phyloP scores from a whole-genome alignment of 2,113 vertebrate species.

The Smithornis capensis region DNA sequence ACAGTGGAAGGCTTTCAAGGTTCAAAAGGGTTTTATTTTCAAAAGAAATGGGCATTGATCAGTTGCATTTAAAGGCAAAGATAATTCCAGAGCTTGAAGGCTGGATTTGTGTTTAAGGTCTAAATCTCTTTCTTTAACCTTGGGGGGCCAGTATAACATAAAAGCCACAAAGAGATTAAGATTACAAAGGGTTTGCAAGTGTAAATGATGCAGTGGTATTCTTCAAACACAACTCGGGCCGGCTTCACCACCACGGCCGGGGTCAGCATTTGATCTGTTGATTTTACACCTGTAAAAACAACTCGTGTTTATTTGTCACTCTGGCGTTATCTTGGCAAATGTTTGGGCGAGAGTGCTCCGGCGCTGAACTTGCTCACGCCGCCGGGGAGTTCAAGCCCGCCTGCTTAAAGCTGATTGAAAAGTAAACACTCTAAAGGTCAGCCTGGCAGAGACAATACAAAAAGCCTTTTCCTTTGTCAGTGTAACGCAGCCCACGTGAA shows the following conservation, averaged over 20 bases:
- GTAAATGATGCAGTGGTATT: conserved; percentile 79
- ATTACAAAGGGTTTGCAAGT: conserved; percentile 82
- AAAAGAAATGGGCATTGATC: conserved; percentile 93
- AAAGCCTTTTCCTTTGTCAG: conserved; percentile 48
- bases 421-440: conserved; percentile 76
- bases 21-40: conserved; percentile 99
- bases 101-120: conserved; percentile 89
- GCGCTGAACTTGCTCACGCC: conserved; percentile 56
- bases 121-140: conserved; percentile 87
- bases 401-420: conserved; percentile 61
- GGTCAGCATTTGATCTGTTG: conserved; percentile 78
- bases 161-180: conserved; percentile 85
- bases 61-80: conserved; percentile 86
- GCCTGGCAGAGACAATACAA: conserved; percentile 33
- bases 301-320: conserved; percentile 77
- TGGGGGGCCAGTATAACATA: conserved; percentile 80
- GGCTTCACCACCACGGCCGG: conserved; percentile 62
- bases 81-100: conserved; percentile 86
- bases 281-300: conserved; percentile 85
- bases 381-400: conserved; percentile 45
- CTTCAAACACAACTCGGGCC: conserved; percentile 73
- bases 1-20: conserved; percentile 89
- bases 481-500: conserved; percentile 1
- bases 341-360: conserved; percentile 51
- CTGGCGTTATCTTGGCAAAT: conserved; percentile 70